A percentile compares a stretch with the other conserved stretches of the same genome.
Evolutionary conservation across 1,140 invertebrate genomes (phyloP).

Genomic region (Thaumatotibia leucotreta): DNA sequence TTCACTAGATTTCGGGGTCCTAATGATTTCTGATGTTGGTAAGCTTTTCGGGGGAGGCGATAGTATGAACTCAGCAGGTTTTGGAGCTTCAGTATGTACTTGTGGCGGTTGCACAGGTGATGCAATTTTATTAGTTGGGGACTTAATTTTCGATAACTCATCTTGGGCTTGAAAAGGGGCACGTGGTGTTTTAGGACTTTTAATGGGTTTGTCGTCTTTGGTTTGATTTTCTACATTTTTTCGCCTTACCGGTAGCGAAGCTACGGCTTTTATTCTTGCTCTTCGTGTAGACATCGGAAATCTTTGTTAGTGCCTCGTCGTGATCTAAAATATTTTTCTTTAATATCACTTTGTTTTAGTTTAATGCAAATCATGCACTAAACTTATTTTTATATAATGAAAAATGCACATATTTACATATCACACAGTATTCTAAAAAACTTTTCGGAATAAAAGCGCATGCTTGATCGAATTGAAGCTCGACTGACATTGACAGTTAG

Average conservation of each 20-base stretch:
- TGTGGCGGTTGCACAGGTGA: background rate
- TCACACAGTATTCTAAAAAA: background rate
- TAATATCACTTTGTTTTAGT: background rate
- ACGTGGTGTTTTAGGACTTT: slow-evolving; percentile 33
- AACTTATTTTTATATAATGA: background rate
- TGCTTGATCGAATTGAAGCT: too few relatives aligned
- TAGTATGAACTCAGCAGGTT: slow-evolving; percentile 17
- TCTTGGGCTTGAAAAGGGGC: slow-evolving; percentile 17
- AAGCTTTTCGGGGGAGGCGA: slow-evolving; percentile 27
- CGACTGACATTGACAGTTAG: too few relatives aligned
- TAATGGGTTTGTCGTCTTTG: slow-evolving; percentile 34
- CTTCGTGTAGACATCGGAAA: slow-evolving; percentile 59
- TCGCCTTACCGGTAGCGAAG: slow-evolving; percentile 57
- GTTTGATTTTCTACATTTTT: slow-evolving; percentile 52
- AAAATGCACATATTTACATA: background rate
- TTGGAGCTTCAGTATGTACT: background rate
- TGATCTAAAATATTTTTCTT: background rate
- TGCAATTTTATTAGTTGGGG: background rate
- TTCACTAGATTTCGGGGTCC: slow-evolving; percentile 23
- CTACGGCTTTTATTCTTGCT: slow-evolving; percentile 68
- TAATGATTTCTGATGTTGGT: slow-evolving; percentile 1
- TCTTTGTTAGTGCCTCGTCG: background rate
- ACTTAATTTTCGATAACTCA: slow-evolving; percentile 16
- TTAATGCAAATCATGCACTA: background rate
- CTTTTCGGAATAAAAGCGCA: background rate